These are phyloP conservation scores for Nasonia oneida DNA, from an alignment of 2,888 invertebrate genomes.

Conservation along the genomic window DNA sequence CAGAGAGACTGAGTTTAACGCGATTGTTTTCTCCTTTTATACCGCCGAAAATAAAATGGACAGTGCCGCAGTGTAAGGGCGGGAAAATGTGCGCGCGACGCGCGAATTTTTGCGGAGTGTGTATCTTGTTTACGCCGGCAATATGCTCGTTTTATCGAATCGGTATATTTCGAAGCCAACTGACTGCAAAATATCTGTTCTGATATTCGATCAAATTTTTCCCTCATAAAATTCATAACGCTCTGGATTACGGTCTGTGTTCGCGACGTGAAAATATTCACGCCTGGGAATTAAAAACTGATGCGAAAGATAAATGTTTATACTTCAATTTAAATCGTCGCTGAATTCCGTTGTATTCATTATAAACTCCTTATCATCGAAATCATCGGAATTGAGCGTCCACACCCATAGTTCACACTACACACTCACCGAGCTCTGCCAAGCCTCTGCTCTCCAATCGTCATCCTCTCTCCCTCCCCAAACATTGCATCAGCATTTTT, in stretches of 20 bases:
- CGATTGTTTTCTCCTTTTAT: conserved; percentile 2
- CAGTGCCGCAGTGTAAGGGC: not conserved
- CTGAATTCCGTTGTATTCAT: not conserved
- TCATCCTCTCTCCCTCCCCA: not conserved
- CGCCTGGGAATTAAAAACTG: not conserved
- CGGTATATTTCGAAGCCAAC: not conserved
- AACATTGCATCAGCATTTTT: conserved; percentile 12
- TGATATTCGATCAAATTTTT: not conserved
- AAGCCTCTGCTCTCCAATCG: not conserved
- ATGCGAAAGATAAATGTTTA: not conserved
- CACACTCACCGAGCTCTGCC: not conserved
- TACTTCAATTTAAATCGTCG: not conserved
- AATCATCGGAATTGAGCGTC: not conserved
- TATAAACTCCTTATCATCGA: not conserved
- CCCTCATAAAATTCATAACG: not conserved
- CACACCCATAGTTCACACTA: not conserved
- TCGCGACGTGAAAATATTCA: not conserved
- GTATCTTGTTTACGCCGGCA: not conserved
- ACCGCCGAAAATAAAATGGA: conserved; percentile 1
- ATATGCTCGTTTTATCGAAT: not conserved
- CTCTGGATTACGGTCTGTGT: not conserved
- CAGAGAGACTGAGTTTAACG: not conserved
- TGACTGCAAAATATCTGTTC: not conserved
- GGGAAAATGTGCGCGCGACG: not conserved
- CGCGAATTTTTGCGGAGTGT: not conserved